These are phyloP conservation scores for Cliona cf. orientalis DNA, from an alignment of 37 sponge, comb jelly and placozoan genomes.

Conservation along the genomic window DNA sequence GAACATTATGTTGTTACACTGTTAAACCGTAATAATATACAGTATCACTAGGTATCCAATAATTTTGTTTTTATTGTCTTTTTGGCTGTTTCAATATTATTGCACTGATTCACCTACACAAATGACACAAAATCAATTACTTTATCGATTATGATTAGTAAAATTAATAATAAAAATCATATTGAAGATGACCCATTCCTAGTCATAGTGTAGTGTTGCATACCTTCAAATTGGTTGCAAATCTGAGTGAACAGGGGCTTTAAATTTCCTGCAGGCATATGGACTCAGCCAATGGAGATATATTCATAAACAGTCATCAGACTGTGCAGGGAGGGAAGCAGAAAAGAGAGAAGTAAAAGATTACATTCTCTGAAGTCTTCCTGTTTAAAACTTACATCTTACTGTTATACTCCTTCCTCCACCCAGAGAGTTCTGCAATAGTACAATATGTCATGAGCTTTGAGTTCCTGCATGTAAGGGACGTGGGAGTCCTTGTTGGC, in stretches of 20 bases:
- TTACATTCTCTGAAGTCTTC: constrained; percentile 71
- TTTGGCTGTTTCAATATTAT: constrained; percentile 62
- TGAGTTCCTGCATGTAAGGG: constrained; percentile 94
- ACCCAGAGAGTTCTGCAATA: constrained; percentile 88
- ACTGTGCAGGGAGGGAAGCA: neutral
- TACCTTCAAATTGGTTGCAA: constrained; percentile 54
- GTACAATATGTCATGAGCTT: constrained; percentile 93
- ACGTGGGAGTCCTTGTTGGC: constrained; percentile 85
- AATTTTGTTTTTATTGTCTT: constrained; percentile 23
- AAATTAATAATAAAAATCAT: too few species aligned
- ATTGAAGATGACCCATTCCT: too few species aligned
- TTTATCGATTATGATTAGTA: neutral
- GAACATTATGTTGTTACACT: too few species aligned
- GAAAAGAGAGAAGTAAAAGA: too few species aligned
- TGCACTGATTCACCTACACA: constrained; percentile 51
- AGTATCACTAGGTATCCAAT: too few species aligned
- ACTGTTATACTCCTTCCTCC: too few species aligned
- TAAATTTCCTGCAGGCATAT: too few species aligned
- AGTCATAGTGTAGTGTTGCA: neutral
- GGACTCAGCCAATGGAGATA: constrained; percentile 34
- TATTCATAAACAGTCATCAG: constrained; percentile 67
- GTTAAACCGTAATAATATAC: too few species aligned
- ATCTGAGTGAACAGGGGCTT: constrained; percentile 53
- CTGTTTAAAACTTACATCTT: constrained; percentile 92
- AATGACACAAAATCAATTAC: neutral